These are phyloP conservation scores for Cephus pulcher DNA, from an alignment of 2,888 invertebrate species.

Conservation along the genomic window DNA sequence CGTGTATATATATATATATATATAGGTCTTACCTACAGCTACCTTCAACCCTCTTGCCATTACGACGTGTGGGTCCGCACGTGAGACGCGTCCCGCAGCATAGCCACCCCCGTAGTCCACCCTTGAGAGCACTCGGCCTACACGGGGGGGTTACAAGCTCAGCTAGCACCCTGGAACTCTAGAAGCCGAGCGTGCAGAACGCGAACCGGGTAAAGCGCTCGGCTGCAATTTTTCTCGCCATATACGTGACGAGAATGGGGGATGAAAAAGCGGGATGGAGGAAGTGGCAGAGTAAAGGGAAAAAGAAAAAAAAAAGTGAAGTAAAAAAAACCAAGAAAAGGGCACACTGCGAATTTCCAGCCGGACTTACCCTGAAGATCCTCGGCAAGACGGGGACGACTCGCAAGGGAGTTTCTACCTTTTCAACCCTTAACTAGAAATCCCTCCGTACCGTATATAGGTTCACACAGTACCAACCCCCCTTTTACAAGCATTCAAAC, in stretches of 20 bases:
- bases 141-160: constrained; percentile 7
- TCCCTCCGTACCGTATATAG: background rate
- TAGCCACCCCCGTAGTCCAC: background rate
- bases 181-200: constrained; percentile 62
- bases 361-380: constrained; percentile 16
- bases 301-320: constrained; percentile 25
- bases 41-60: background rate
- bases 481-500: background rate
- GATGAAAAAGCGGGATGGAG: constrained; percentile 47
- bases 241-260: constrained; percentile 65
- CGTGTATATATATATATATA: background rate
- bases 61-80: background rate
- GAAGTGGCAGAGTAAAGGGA: constrained; percentile 19
- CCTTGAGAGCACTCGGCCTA: background rate
- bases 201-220: constrained; percentile 65
- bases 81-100: background rate
- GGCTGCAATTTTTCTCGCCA: constrained; percentile 67
- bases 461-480: background rate
- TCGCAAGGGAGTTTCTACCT: constrained; percentile 52
- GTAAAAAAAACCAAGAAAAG: constrained; percentile 29
- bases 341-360: constrained; percentile 49
- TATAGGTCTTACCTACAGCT: background rate
- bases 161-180: constrained; percentile 5
- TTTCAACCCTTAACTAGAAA: constrained; percentile 32
- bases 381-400: constrained; percentile 38